phyloP scores from a whole-genome alignment of 2,113 vertebrate genomes.

The Rissa tridactyla region DNA sequence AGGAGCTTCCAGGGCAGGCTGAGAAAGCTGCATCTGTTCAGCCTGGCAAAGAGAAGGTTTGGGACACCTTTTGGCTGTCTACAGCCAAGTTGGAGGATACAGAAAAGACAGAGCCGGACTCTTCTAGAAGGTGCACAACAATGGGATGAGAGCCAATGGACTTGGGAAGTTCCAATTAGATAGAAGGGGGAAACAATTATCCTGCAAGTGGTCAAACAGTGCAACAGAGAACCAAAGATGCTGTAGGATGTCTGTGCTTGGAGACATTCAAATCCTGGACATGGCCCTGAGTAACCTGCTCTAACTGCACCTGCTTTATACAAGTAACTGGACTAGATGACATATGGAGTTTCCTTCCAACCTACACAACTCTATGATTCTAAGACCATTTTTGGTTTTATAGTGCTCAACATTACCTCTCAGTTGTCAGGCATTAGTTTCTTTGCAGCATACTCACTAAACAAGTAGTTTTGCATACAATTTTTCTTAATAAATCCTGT shows the following conservation, averaged over 20 bases:
- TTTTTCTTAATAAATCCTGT: not conserved
- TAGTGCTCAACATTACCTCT: not conserved
- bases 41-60: not conserved
- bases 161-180: not conserved
- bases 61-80: not conserved
- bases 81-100: not conserved
- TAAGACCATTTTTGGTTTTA: not conserved
- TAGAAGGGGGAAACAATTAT: not conserved
- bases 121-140: not conserved
- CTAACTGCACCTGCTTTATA: not conserved
- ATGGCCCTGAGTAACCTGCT: not conserved
- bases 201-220: not conserved
- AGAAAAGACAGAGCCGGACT: not conserved
- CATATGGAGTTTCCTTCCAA: not conserved
- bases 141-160: not conserved
- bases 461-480: not conserved
- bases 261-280: not conserved
- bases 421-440: not conserved
- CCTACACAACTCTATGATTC: not conserved
- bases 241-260: not conserved
- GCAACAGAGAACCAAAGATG: not conserved
- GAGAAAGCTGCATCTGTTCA: not conserved
- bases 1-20: not conserved
- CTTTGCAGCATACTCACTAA: not conserved
- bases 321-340: not conserved